phyloP scores from a whole-genome alignment of 2,888 invertebrate species.

The Hylaea fasciaria region DNA sequence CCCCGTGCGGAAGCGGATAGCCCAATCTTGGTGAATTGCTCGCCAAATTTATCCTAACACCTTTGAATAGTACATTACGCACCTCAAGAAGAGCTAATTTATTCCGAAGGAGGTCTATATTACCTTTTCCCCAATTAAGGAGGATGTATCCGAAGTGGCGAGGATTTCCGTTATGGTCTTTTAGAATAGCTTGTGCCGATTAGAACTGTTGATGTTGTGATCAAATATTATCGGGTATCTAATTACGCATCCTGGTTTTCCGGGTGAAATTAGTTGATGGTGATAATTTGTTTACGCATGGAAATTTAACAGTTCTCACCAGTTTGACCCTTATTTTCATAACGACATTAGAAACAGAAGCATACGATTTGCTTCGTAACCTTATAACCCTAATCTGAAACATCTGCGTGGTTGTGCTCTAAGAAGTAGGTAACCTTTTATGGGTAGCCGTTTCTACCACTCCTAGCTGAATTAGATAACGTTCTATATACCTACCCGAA shows the following conservation, averaged over 20 bases:
- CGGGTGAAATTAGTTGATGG: too few species aligned
- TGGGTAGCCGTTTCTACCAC: slow-evolving; percentile 4
- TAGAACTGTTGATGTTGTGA: background rate
- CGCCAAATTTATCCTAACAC: slow-evolving; percentile 47
- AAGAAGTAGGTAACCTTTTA: slow-evolving; percentile 8
- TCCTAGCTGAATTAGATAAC: slow-evolving; percentile 35
- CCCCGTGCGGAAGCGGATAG: slow-evolving; percentile 50
- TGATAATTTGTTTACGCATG: too few species aligned
- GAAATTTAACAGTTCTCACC: too few species aligned
- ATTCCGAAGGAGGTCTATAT: slow-evolving; percentile 40
- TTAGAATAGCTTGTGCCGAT: background rate
- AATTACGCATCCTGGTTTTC: too few species aligned
- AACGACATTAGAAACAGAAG: too few species aligned
- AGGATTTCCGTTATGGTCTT: slow-evolving; percentile 24
- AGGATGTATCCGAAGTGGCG: slow-evolving; percentile 36
- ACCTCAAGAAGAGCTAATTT: slow-evolving; percentile 46
- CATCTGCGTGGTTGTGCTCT: slow-evolving; percentile 1
- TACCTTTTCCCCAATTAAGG: slow-evolving; percentile 41
- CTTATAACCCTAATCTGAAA: background rate
- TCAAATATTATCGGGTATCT: too few species aligned
- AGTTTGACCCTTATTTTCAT: too few species aligned
- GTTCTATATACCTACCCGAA: slow-evolving; percentile 23
- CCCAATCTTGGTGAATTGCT: slow-evolving; percentile 54
- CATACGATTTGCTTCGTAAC: too few species aligned
- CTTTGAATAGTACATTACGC: slow-evolving; percentile 46